These are phyloP conservation scores for Galeopterus variegatus DNA, from an alignment of 2,113 vertebrate species.

Conservation along the genomic window DNA sequence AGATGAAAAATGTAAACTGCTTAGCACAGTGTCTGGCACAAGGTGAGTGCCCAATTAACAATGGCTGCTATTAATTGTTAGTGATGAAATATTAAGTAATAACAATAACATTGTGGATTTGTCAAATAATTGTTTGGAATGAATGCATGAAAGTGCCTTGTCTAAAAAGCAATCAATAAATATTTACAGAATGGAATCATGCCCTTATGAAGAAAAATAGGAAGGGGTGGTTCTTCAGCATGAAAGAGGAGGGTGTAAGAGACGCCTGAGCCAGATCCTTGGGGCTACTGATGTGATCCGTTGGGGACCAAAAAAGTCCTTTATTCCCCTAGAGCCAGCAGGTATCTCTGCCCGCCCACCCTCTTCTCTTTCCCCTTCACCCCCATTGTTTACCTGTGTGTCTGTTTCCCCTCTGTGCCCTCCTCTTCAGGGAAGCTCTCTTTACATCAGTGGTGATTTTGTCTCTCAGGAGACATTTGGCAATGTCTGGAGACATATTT, in stretches of 20 bases:
- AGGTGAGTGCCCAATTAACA: neutral
- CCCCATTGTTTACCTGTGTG: neutral
- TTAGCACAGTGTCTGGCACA: neutral
- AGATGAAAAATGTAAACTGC: neutral
- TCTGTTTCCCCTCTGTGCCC: neutral
- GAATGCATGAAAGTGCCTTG: neutral
- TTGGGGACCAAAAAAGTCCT: neutral
- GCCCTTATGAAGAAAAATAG: neutral
- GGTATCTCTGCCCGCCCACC: rapidly evolving
- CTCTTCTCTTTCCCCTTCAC: neutral
- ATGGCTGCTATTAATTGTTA: neutral
- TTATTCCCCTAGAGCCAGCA: neutral
- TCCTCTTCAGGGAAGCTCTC: neutral
- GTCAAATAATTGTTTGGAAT: neutral
- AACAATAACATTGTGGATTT: neutral
- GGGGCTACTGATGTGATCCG: no score
- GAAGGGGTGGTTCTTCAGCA: neutral
- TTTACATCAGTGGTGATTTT: neutral
- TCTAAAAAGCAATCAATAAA: neutral
- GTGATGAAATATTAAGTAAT: neutral
- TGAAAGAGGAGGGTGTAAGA: neutral
- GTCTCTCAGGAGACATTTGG: neutral
- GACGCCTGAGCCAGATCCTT: no score
- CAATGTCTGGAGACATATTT: no score
- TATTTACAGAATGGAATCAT: neutral